Conservation (phyloP, 2,113 vertebrate genomes). For the Bettongia penicillata region DNA sequence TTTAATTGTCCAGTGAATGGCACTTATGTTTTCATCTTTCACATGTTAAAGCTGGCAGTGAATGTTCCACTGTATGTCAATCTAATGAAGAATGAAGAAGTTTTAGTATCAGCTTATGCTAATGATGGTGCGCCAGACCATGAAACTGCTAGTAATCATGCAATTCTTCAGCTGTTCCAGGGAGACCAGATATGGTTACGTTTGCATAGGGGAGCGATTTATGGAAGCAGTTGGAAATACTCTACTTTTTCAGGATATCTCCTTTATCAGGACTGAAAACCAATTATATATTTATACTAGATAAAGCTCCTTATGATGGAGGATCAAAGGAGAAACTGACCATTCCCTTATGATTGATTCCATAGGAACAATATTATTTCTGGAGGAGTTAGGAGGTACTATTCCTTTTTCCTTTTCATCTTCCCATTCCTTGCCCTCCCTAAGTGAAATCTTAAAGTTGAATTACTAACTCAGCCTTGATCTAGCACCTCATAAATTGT, state of each 20-base stretch:
- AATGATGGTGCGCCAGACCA: constrained; percentile 98
- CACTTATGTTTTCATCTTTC: constrained; percentile 97
- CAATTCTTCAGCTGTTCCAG: constrained; percentile 94
- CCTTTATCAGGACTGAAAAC: constrained; percentile 95
- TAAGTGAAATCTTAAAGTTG: constrained; percentile 81
- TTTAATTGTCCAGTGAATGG: constrained; percentile 95
- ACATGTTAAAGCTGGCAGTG: constrained; percentile 98
- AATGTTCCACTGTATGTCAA: constrained; percentile 97
- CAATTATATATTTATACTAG: constrained; percentile 74
- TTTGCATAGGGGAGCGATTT: constrained; percentile 96
- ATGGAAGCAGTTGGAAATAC: constrained; percentile 99
- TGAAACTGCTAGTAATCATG: constrained; percentile 97
- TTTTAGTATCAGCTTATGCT: constrained; percentile 96
- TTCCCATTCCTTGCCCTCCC: constrained; percentile 20
- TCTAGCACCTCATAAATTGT: constrained; percentile 89
- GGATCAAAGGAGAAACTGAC: constrained; percentile 37
- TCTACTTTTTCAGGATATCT: constrained; percentile 99
- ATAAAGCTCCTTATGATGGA: constrained; percentile 75
- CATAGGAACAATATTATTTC: constrained; percentile 73
- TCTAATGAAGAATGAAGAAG: constrained; percentile 98
- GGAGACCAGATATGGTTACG: constrained; percentile 98
- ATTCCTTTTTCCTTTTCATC: constrained; percentile 68
- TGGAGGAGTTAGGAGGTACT: constrained; percentile 76
- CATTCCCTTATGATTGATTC: constrained; percentile 74
- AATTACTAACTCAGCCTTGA: constrained; percentile 85